Base-by-base conservation (phyloP, 1,140 invertebrate species). In the honey bee (Apis mellifera) region DNA sequence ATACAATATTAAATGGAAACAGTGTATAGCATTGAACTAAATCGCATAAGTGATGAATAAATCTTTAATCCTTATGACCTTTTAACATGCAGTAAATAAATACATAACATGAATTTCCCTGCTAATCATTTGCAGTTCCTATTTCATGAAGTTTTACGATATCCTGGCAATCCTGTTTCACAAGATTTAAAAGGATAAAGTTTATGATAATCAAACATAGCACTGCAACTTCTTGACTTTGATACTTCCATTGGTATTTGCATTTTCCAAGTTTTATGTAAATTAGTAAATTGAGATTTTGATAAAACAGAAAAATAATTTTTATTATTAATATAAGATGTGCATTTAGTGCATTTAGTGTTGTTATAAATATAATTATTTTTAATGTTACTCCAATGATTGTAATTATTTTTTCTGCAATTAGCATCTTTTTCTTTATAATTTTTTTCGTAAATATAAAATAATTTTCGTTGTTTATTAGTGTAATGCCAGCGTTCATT, bases 161-260 rank as follows among this genome's bases (percentile, higher is more conserved):
- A 84, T 50, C 52, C 84, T 21, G 69, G 64, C 23, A 78, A 64
- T 60, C 81, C 69, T 42, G 69, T 74, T 77, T 83, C 79, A 50
- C 60, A 65, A 26, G 62, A n/a, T 77, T 81, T 89, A 57, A 84
- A 71, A 70, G 65, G 73, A 68, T 75, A 76, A 68, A 78, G 42
- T 59, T 86, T 84, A 54, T 79, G 64, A 55, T 72, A 83, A 76
- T 86, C 82, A 42, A 76, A 78, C 19, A 88, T 60, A 26, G 82
- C 68, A 50, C 78, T 86, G 66, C 84, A 88, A 69, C 79, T 89
- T 69, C 86, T 88, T 52, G 86, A 85, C 65, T 89, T 88, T 15
- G 81, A 73, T 26, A 88, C 19, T 70, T 84, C 77, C 15, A 48
- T 55, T 9, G 80, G 71, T 32, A 60, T 64, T 80, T 84, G 70